Conservation (phyloP, 2,888 invertebrate genomes). For the Dioctria linearis region DNA sequence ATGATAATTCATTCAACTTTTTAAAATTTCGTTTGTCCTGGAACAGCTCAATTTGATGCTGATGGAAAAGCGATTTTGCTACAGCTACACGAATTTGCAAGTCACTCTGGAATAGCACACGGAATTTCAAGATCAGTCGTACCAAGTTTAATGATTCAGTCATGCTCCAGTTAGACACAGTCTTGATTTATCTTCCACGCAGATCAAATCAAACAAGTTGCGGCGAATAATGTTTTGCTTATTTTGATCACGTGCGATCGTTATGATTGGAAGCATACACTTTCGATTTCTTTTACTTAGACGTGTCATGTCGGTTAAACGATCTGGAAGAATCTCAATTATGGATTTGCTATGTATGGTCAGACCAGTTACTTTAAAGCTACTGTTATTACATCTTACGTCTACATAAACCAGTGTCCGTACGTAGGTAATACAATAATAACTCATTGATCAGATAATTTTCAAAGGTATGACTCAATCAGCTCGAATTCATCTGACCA, state of each 20-base stretch:
- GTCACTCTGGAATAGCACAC: not conserved
- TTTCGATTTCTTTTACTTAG: conserved; percentile 4
- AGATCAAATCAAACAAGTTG: not conserved
- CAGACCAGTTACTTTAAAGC: not conserved
- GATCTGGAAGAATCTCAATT: conserved; percentile 10
- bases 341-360: not conserved
- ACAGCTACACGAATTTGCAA: not conserved
- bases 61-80: not conserved
- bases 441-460: no score
- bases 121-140: conserved; percentile 26
- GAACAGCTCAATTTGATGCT: not conserved
- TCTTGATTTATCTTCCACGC: not conserved
- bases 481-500: not conserved
- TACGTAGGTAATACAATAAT: no score
- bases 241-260: conserved; percentile 1
- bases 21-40: not conserved
- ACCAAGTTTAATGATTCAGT: conserved; percentile 30
- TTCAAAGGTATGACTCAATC: not conserved
- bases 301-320: not conserved
- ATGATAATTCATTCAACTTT: not conserved
- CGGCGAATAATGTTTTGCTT: not conserved
- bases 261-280: not conserved
- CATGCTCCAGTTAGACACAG: conserved; percentile 7
- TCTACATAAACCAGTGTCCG: no score
- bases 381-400: not conserved